Conservation (phyloP, 2,888 invertebrate species). For the Drosophila dives region DNA sequence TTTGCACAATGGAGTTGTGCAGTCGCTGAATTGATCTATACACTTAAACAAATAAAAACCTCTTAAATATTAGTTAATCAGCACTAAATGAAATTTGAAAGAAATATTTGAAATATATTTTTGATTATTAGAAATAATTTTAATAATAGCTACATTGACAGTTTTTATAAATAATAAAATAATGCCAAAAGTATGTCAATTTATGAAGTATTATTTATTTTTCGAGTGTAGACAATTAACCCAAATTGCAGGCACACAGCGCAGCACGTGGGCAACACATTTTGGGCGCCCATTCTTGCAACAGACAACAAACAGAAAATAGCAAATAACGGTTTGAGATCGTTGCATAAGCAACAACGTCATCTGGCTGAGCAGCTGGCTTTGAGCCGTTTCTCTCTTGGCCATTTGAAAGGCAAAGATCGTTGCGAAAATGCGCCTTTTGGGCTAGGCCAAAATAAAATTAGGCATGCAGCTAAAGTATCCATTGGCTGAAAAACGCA, state of each 20-base stretch:
- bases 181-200: background rate
- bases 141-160: too few species aligned
- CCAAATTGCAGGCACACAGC: slow-evolving; percentile 61
- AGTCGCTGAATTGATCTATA: slow-evolving; percentile 55
- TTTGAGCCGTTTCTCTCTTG: slow-evolving; percentile 37
- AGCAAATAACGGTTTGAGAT: slow-evolving; percentile 27
- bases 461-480: slow-evolving; percentile 54
- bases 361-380: slow-evolving; percentile 74
- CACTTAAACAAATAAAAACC: background rate
- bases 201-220: background rate
- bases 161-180: too few species aligned
- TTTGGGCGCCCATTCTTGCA: slow-evolving; percentile 64
- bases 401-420: slow-evolving; percentile 68
- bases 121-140: too few species aligned
- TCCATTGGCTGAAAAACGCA: slow-evolving; percentile 4
- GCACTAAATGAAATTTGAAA: too few species aligned
- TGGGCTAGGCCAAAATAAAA: slow-evolving; percentile 66
- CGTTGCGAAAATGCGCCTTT: slow-evolving; percentile 58
- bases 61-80: background rate
- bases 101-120: too few species aligned
- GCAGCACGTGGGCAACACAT: slow-evolving; percentile 72
- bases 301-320: slow-evolving; percentile 35
- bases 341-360: slow-evolving; percentile 68
- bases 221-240: slow-evolving; percentile 66
- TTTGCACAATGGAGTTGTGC: slow-evolving; percentile 55